Percentiles rank a stretch among this genome's conserved stretches.
Conservation (phyloP, 2,797 vertebrate species). For the Sebastes trivittatus region DNA sequence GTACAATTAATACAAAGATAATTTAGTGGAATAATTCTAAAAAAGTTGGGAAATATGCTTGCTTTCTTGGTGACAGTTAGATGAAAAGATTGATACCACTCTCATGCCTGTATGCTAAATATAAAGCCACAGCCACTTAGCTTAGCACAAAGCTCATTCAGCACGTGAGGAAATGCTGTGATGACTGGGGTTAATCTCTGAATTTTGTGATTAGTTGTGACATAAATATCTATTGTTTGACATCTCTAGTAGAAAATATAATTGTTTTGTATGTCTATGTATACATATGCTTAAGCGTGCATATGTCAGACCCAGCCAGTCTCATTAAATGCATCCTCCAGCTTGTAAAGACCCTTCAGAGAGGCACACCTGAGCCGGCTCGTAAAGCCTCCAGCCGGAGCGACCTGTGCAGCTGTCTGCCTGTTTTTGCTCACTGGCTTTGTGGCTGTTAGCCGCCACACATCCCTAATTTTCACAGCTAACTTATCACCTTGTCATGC, state of each 20-base stretch:
- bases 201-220: not conserved
- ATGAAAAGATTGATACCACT: not conserved
- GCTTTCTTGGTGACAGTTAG: not conserved
- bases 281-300: not conserved
- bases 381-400: conserved; percentile 42
- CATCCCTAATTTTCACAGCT: not conserved
- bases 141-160: not conserved
- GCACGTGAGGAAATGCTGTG: not conserved
- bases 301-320: not conserved
- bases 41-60: not conserved
- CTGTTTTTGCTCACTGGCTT: not conserved
- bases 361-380: conserved; percentile 60
- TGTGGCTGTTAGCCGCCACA: not conserved
- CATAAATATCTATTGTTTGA: not conserved
- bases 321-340: conserved; percentile 62
- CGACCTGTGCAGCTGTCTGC: conserved; percentile 37
- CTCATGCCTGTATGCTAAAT: no score
- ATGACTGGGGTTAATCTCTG: not conserved
- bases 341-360: conserved; percentile 55
- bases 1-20: not conserved
- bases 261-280: not conserved
- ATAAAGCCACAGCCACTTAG: no score
- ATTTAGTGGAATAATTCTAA: not conserved
- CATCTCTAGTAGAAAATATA: not conserved
- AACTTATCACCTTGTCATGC: not conserved